Evolutionary conservation across 2,113 vertebrate genomes (phyloP), one percentile per base, ranked within the genome.

Genomic region (Crotalus horridus): DNA sequence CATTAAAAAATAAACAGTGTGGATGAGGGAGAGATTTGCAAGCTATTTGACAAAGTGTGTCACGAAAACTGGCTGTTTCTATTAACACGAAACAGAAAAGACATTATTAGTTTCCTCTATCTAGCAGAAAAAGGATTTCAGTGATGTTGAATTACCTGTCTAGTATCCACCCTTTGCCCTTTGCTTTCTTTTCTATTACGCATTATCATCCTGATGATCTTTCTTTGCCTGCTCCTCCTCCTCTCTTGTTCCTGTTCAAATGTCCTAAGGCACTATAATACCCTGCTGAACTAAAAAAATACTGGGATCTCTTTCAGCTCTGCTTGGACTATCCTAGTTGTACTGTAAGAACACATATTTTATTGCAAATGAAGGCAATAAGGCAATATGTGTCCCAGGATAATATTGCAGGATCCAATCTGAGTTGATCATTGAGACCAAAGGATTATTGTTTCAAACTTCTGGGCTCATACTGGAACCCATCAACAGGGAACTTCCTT

Each of bases 81-180:
- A 85, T 46, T 1, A 59, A 46, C 69, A 58, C 2, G 11, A 89
- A 39, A 89, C 51, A 69, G 29, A 89, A 92, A 54, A 58, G 0
- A 26, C 39, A 33, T 89, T 89, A 92, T 86, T 46, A 53, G 74
- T 90, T 93, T 90, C 88, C 48, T 53, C 43, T 85, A n/a, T 89
- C n/a, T 85, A 58, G 43, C 29, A 26, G 54, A 85, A 15, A 51
- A 89, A 48, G n/a, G n/a, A 61, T 53, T 43, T 46, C 17, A 26
- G 1, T 92, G 58, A 88, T 39, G 86, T 13, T 59, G 56, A 51
- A 39, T 59, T 85, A 61, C n/a, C 61, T 0, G 12, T 33, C 43
- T 3, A 81, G 51, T 4, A 88, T 89, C 61, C 87, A 86, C 69
- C 69, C 23, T 69, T 74, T 33, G 48, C 33, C 43, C 81, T 92